Conservation (phyloP, 2,113 vertebrate genomes). For the Okapia johnstoni region DNA sequence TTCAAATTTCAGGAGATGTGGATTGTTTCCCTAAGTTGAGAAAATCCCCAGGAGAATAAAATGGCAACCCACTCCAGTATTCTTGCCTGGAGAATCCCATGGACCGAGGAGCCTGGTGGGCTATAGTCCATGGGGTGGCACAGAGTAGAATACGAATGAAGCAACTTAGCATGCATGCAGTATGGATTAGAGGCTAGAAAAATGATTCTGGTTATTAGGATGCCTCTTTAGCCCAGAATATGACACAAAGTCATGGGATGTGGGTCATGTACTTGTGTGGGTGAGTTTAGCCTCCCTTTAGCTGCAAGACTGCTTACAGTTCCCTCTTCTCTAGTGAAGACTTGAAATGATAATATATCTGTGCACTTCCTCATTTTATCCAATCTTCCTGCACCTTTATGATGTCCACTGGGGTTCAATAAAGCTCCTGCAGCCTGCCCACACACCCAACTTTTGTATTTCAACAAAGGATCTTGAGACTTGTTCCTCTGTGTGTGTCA, state of each 20-base stretch:
- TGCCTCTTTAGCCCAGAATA: neutral
- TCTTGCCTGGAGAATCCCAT: neutral
- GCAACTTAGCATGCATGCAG: neutral
- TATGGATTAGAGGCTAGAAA: neutral
- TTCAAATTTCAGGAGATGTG: neutral
- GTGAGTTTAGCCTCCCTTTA: neutral
- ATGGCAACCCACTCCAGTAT: neutral
- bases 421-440: neutral
- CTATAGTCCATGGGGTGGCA: neutral
- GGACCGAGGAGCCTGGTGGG: neutral
- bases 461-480: neutral
- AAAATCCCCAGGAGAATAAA: neutral
- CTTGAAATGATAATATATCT: neutral
- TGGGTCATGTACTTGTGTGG: neutral
- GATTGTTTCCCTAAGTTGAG: neutral
- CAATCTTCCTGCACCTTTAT: neutral
- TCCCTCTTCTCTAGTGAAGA: neutral
- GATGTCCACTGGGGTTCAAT: neutral
- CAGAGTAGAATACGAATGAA: accelerated
- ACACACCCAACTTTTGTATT: neutral
- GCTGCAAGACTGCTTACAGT: neutral
- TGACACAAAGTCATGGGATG: neutral
- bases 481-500: neutral
- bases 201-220: neutral
- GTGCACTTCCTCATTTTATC: neutral